phyloP scores from a whole-genome alignment of 2,797 vertebrate genomes.

The Centroberyx gerrardi region DNA sequence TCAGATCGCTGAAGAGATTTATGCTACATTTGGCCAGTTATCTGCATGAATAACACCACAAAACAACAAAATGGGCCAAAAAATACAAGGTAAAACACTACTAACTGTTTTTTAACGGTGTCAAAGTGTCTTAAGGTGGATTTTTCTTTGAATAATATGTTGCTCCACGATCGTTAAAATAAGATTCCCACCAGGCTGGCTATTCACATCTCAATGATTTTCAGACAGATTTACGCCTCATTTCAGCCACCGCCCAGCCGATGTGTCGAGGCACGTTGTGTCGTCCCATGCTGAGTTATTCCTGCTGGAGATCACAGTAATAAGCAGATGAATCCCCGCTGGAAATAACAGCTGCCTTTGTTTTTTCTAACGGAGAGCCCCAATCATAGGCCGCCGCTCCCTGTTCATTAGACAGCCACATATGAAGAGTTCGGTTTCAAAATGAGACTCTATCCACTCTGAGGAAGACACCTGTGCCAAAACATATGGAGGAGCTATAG shows the following conservation, averaged over 20 bases:
- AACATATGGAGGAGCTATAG: neutral
- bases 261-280: neutral
- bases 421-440: neutral
- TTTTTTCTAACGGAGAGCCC: constrained; percentile 20
- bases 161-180: neutral
- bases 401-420: constrained; percentile 9
- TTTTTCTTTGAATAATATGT: neutral
- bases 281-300: constrained; percentile 9
- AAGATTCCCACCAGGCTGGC: neutral
- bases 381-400: neutral
- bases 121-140: too few relatives aligned
- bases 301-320: constrained; percentile 55
- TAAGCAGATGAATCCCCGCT: constrained; percentile 53
- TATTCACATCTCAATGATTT: neutral
- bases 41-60: too few relatives aligned
- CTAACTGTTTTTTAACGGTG: too few relatives aligned
- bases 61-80: too few relatives aligned
- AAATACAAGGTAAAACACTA: too few relatives aligned
- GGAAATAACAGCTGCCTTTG: constrained; percentile 64
- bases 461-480: neutral
- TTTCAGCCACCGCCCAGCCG: neutral
- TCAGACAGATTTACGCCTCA: neutral
- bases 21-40: too few relatives aligned
- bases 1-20: too few relatives aligned
- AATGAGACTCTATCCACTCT: neutral